Evolutionary conservation across 2,113 vertebrate genomes (phyloP).

Genomic region (Struthio camelus): DNA sequence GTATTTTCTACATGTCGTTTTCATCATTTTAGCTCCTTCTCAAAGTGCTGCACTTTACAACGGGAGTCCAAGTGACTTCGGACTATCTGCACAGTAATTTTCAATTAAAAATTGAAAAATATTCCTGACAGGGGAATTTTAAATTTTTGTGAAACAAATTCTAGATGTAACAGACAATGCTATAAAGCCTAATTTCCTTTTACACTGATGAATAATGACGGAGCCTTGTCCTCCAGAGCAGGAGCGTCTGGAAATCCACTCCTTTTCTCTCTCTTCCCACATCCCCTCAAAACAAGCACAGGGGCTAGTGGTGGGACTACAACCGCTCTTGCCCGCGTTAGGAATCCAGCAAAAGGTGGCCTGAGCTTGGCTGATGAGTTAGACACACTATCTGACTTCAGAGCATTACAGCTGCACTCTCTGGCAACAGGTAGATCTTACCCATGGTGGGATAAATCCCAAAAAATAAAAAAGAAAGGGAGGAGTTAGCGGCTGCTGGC

Average conservation of each 20-base stretch:
- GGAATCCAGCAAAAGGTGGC: background rate
- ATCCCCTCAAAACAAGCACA: background rate
- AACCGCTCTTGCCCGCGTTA: background rate
- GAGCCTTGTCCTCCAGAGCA: background rate
- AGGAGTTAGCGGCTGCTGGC: background rate
- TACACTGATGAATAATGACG: background rate
- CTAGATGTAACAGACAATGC: background rate
- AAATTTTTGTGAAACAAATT: background rate
- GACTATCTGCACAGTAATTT: conserved; percentile 33
- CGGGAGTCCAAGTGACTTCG: conserved; percentile 7
- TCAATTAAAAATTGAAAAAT: conserved; percentile 25
- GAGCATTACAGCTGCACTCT: background rate
- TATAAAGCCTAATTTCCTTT: conserved; percentile 36
- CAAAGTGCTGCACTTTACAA: background rate
- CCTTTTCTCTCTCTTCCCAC: background rate
- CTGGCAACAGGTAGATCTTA: conserved; percentile 15
- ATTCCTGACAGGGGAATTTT: background rate
- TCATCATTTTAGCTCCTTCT: background rate
- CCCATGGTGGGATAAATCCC: background rate
- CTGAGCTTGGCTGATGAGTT: background rate
- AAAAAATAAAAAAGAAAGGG: background rate
- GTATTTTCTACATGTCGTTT: background rate
- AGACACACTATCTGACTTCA: background rate
- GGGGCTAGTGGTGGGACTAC: background rate
- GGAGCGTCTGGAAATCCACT: background rate